A percentile compares a stretch with the other conserved stretches of the same genome.
Evolutionary conservation across 2,113 vertebrate genomes (phyloP).

Genomic region (Carollia perspicillata): DNA sequence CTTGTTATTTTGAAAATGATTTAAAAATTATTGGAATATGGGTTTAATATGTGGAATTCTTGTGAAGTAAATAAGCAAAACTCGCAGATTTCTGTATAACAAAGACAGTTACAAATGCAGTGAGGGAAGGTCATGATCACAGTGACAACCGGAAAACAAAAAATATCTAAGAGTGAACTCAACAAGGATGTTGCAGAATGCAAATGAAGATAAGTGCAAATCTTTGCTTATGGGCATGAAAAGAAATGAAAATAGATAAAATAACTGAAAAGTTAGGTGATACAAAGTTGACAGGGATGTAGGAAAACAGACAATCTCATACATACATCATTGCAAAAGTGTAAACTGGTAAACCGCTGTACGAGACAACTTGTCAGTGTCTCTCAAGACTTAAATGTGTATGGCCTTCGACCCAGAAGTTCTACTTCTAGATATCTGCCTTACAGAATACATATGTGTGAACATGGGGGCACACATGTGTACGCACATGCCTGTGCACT

Average conservation of each 20-base stretch:
- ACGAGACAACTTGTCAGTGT: neutral
- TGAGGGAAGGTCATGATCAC: neutral
- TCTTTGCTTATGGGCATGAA: neutral
- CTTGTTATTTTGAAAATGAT: neutral
- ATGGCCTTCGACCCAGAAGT: neutral
- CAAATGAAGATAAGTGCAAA: neutral
- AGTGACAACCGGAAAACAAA: neutral
- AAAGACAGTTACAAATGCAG: neutral
- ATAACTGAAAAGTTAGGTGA: neutral
- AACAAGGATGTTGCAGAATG: neutral
- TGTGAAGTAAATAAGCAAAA: neutral
- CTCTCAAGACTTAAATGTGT: neutral
- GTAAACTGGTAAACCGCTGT: neutral
- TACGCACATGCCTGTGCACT: neutral
- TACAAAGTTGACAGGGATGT: neutral
- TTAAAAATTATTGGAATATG: neutral
- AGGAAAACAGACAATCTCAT: neutral
- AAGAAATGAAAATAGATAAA: slow-evolving; percentile 19
- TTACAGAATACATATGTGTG: neutral
- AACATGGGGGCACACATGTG: no score
- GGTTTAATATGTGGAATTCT: neutral
- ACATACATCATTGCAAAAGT: neutral
- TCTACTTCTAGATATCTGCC: neutral
- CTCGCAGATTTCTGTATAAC: neutral
- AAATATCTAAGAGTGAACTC: neutral